A percentile compares a stretch with the other conserved stretches of the same genome.
Conservation (phyloP, 2,113 vertebrate species). For the Callopanchax toddi region DNA sequence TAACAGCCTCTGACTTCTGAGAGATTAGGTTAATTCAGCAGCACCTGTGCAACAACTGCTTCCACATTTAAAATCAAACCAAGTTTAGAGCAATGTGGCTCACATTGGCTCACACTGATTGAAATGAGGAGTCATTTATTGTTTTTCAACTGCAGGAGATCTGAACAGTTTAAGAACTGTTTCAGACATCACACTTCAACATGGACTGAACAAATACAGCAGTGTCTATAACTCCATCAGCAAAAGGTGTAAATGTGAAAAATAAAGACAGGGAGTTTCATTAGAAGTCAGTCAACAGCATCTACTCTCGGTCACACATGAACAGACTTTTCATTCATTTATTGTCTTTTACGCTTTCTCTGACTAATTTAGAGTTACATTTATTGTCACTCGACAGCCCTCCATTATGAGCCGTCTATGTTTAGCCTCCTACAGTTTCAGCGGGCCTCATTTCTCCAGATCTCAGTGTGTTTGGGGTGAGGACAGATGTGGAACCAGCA, state of each 20-base stretch:
- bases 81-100: too few species aligned
- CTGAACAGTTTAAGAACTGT: too few species aligned
- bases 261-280: background rate
- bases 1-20: too few species aligned
- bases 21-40: too few species aligned
- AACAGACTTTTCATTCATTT: constrained; percentile 6
- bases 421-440: constrained; percentile 60
- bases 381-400: constrained; percentile 59
- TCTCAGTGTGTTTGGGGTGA: constrained; percentile 48
- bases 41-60: too few species aligned
- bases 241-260: constrained; percentile 9
- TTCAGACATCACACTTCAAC: constrained; percentile 47
- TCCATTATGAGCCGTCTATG: constrained; percentile 53
- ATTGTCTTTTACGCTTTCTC: constrained; percentile 16
- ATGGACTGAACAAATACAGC: constrained; percentile 37
- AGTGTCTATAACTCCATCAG: too few species aligned
- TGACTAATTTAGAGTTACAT: constrained; percentile 42
- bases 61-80: too few species aligned
- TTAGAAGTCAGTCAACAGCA: constrained; percentile 11
- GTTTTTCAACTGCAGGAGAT: too few species aligned
- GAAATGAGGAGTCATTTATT: too few species aligned
- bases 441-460: constrained; percentile 56
- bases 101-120: too few species aligned
- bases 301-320: constrained; percentile 14
- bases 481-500: constrained; percentile 42